Percentiles rank a stretch among this genome's conserved stretches.
Conservation (phyloP, 2,797 vertebrate species). For the Propithecus perrieri region DNA sequence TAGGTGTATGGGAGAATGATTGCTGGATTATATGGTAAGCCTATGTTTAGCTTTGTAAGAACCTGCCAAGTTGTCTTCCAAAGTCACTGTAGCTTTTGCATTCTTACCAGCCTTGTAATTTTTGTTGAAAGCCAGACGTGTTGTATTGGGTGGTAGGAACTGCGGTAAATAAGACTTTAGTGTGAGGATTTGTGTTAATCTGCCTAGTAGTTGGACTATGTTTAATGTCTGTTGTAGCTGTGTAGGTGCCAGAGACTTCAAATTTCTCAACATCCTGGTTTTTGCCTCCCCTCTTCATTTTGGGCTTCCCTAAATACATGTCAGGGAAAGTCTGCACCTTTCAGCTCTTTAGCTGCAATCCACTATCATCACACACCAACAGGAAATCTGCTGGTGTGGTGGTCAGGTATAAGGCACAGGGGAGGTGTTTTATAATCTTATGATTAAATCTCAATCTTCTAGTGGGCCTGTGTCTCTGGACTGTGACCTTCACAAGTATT, state of each 20-base stretch:
- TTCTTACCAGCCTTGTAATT: not conserved
- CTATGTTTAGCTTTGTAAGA: not conserved
- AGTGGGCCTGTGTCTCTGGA: not conserved
- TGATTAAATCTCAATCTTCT: not conserved
- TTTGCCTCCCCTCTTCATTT: not conserved
- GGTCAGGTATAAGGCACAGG: not conserved
- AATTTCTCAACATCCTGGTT: not conserved
- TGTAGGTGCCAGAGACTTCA: not conserved
- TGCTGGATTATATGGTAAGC: not conserved
- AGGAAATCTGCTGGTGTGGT: not conserved
- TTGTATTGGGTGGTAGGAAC: not conserved
- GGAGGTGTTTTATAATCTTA: not conserved
- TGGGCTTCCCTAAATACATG: not conserved
- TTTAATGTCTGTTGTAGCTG: not conserved
- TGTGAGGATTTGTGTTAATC: not conserved
- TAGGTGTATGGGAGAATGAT: not conserved
- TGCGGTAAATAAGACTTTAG: not conserved
- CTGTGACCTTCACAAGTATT: not conserved
- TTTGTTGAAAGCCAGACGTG: not conserved
- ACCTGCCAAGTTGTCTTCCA: not conserved
- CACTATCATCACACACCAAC: no score
- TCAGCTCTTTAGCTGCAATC: not conserved
- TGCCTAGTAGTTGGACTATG: not conserved
- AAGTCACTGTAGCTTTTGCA: not conserved
- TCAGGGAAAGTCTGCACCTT: not conserved